phyloP scores from a whole-genome alignment of 2,797 vertebrate genomes.

The Melanogrammus aeglefinus region DNA sequence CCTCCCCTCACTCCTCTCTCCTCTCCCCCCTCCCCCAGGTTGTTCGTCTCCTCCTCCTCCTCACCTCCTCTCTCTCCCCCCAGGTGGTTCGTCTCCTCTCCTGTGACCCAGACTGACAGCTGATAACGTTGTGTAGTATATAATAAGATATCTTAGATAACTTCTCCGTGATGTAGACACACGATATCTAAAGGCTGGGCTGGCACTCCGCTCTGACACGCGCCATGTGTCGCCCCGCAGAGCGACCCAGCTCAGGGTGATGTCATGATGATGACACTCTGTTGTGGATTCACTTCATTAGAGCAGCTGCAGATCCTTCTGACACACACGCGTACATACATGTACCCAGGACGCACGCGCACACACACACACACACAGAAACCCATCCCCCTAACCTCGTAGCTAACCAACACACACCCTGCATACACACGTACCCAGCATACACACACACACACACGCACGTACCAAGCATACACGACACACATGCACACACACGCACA shows the following conservation, averaged over 20 bases:
- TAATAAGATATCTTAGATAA: neutral
- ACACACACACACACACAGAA: slow-evolving; percentile 63
- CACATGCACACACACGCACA: neutral
- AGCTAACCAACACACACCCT: neutral
- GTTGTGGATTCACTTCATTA: too few species aligned
- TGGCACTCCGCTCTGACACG: too few species aligned
- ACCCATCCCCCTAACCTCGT: neutral
- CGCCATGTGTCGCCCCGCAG: too few species aligned
- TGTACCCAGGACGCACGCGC: slow-evolving; percentile 54
- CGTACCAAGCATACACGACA: neutral
- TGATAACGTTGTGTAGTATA: neutral
- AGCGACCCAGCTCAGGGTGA: too few species aligned
- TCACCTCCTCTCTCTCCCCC: too few species aligned
- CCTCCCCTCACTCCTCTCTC: too few species aligned
- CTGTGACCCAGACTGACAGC: neutral
- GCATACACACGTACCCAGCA: slow-evolving; percentile 50
- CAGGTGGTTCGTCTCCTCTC: neutral
- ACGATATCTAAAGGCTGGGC: too few species aligned
- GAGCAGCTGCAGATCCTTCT: too few species aligned
- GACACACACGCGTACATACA: slow-evolving; percentile 38
- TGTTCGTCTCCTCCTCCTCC: too few species aligned
- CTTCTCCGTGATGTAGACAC: too few species aligned
- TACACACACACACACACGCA: neutral
- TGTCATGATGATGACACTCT: neutral
- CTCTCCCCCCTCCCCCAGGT: too few species aligned